Base-by-base conservation (phyloP, 2,113 vertebrate species). In the Chaetorhynchus papuensis region DNA sequence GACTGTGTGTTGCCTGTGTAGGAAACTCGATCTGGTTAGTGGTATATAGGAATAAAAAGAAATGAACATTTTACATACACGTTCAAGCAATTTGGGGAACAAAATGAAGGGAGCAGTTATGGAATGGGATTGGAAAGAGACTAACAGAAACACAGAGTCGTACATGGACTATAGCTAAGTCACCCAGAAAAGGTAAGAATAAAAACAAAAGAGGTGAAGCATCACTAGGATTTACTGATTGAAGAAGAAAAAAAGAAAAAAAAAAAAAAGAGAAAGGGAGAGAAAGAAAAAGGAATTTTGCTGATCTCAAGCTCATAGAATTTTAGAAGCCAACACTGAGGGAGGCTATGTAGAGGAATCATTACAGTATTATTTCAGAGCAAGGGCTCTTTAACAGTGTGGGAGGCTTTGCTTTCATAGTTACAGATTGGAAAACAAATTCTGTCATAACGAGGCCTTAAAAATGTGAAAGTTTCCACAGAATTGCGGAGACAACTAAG, bases 251-350 rank as follows among this genome's bases (percentile, higher is more conserved):
- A 39, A 15, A 23, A 22, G n/a, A n/a, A n/a, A n/a, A 39, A 28
- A 7, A n/a, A 6, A 17, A 31, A 30, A 20, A 11, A 22, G 4
- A 24, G 3, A 31, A 3, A 9, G 8, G 12, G 2, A n/a, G 11
- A 4, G 5, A 24, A 28, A 21, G 4, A 4, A 16, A 28, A 23
- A 66, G 4, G 6, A 52, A 37, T 78, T 81, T 86, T 82, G 4
- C 15, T 90, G 6, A 4, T 57, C 39, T 88, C 12, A 37, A 41
- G 20, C 14, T 71, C 21, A 31, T 7, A 42, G 44, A 64, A 54
- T 80, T 72, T 65, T 80, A 35, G 66, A 80, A 54, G 30, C 13
- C 15, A 65, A 7, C 7, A 33, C 16, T 30, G 26, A 75, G 5
- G 27, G 8, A 63, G 31, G 13, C 30, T 79, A 6, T 47, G 24